Evolutionary conservation across 2,797 vertebrate genomes (phyloP).

Genomic region (Margarornis squamiger): DNA sequence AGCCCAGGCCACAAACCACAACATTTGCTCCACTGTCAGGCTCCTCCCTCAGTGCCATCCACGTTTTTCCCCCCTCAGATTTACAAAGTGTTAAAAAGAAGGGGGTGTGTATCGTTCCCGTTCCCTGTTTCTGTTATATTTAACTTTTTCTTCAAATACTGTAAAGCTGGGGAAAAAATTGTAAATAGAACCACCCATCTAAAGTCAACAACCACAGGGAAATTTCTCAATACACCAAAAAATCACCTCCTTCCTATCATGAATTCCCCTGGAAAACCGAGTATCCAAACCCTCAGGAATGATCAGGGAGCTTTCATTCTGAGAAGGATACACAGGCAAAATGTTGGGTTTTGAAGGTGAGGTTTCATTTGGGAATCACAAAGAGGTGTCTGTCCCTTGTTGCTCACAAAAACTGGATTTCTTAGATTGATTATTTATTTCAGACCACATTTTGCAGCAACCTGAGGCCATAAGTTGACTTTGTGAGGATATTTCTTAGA

Average conservation of each 20-base stretch:
- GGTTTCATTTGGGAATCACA: background rate
- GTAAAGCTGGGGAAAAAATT: background rate
- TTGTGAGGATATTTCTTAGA: background rate
- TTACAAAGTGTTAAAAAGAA: background rate
- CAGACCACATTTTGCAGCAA: background rate
- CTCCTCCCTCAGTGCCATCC: background rate
- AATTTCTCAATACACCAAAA: background rate
- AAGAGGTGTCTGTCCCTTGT: background rate
- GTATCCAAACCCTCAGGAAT: background rate
- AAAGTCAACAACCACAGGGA: background rate
- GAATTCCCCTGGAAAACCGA: background rate
- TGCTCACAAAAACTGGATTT: background rate
- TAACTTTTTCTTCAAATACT: background rate
- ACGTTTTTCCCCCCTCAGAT: background rate
- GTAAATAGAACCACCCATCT: background rate
- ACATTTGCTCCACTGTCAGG: background rate
- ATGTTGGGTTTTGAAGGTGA: background rate
- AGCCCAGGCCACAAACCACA: background rate
- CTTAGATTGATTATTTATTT: background rate
- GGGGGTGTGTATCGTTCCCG: background rate
- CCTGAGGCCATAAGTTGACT: background rate
- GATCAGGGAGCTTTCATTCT: background rate
- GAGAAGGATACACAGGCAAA: rapidly evolving
- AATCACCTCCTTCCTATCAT: background rate
- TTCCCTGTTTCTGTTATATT: background rate